Evolutionary conservation across 2,797 vertebrate species (phyloP).

Genomic region (Acrocephalus scirpaceus): DNA sequence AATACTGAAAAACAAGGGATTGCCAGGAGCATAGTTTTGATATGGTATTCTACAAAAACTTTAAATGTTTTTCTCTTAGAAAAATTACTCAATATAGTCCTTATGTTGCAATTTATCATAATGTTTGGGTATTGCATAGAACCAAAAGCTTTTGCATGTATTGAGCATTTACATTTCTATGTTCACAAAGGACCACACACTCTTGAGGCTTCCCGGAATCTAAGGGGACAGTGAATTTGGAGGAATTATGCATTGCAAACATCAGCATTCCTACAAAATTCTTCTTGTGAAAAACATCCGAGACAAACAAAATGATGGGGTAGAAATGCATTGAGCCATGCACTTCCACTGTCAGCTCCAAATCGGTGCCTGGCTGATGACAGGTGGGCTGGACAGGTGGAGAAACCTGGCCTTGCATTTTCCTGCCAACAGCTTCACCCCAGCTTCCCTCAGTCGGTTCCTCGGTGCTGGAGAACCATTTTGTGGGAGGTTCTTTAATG

Average conservation of each 20-base stretch:
- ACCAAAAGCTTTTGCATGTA: not conserved
- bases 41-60: not conserved
- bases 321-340: not conserved
- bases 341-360: not conserved
- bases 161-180: not conserved
- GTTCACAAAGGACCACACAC: not conserved
- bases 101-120: not conserved
- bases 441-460: not conserved
- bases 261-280: not conserved
- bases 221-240: not conserved
- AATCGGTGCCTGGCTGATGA: not conserved
- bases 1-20: not conserved
- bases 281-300: not conserved
- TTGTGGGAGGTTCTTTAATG: not conserved
- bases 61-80: not conserved
- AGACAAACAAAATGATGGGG: not conserved
- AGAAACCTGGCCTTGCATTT: not conserved
- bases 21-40: not conserved
- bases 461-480: not conserved
- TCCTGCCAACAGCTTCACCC: not conserved
- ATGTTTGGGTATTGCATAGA: not conserved
- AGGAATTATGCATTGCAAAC: not conserved
- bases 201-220: not conserved
- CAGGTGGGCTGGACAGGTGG: not conserved
- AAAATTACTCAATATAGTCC: not conserved